Percentiles rank a stretch among this genome's conserved stretches.
Conservation (phyloP, 2,888 invertebrate species). For the Cyaniris semiargus region DNA sequence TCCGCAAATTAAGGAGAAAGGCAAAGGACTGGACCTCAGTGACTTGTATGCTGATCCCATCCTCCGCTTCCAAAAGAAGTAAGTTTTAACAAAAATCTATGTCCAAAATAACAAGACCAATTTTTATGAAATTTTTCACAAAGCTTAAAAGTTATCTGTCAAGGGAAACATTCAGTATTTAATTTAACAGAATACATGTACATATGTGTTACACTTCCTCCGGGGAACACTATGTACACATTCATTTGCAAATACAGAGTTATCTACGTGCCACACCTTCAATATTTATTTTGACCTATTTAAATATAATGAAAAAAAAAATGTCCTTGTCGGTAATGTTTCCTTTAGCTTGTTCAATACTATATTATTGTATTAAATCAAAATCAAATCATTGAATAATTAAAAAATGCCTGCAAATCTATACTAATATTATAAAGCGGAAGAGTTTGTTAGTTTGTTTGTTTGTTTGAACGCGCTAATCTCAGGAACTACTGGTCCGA, state of each 20-base stretch:
- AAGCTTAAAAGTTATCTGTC: background rate
- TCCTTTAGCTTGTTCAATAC: background rate
- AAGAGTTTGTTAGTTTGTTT: too few relatives aligned
- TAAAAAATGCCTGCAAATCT: too few relatives aligned
- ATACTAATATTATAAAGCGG: too few relatives aligned
- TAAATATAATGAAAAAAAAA: background rate
- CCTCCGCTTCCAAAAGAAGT: conserved; percentile 93
- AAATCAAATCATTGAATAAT: too few relatives aligned
- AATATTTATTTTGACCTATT: background rate
- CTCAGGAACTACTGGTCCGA: too few relatives aligned
- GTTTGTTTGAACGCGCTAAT: too few relatives aligned
- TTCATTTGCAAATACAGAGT: conserved; percentile 17
- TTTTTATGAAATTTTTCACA: too few relatives aligned
- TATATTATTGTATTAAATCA: too few relatives aligned
- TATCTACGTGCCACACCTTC: background rate
- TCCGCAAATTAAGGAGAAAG: conserved; percentile 92
- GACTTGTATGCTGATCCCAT: conserved; percentile 92
- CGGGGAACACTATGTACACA: background rate
- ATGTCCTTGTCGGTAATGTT: background rate
- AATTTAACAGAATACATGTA: background rate
- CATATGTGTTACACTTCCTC: background rate
- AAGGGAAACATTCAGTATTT: background rate
- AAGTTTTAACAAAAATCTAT: conserved; percentile 57
- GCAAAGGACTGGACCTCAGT: conserved; percentile 90
- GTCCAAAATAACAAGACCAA: too few relatives aligned